Conservation (phyloP, 2,888 invertebrate species). For the Oscheius sp. region DNA sequence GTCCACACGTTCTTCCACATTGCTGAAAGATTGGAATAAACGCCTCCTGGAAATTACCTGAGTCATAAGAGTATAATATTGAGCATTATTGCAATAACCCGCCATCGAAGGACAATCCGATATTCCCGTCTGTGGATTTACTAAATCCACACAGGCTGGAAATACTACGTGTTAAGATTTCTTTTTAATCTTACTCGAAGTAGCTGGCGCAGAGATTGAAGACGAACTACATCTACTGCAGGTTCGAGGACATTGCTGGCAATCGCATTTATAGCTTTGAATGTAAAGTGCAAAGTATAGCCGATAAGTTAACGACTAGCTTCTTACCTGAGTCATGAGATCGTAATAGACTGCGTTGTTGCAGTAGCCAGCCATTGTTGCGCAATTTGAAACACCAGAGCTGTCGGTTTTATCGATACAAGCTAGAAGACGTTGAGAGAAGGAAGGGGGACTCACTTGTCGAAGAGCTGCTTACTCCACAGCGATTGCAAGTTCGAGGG, state of each 20-base stretch:
- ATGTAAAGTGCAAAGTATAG: too few relatives aligned
- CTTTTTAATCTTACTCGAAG: too few relatives aligned
- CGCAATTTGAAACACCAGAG: background rate
- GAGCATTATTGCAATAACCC: background rate
- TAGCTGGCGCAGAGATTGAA: background rate
- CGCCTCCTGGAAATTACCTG: too few relatives aligned
- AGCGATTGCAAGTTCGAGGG: background rate
- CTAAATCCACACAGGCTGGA: background rate
- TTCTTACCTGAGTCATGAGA: too few relatives aligned
- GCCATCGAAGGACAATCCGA: slow-evolving; percentile 2
- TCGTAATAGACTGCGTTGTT: background rate
- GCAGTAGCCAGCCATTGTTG: background rate
- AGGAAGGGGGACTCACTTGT: background rate
- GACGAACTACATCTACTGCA: background rate
- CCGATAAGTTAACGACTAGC: too few relatives aligned
- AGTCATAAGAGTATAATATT: background rate
- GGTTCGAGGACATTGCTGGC: background rate
- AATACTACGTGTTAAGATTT: background rate
- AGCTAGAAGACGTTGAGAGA: background rate
- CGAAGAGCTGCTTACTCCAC: background rate
- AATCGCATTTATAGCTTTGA: too few relatives aligned
- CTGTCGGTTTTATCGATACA: background rate
- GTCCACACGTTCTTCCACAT: background rate
- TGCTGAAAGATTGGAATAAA: too few relatives aligned
- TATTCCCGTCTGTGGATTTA: background rate